Base-by-base conservation (phyloP, 1,140 invertebrate species). In the Drosophila pallidifrons region DNA sequence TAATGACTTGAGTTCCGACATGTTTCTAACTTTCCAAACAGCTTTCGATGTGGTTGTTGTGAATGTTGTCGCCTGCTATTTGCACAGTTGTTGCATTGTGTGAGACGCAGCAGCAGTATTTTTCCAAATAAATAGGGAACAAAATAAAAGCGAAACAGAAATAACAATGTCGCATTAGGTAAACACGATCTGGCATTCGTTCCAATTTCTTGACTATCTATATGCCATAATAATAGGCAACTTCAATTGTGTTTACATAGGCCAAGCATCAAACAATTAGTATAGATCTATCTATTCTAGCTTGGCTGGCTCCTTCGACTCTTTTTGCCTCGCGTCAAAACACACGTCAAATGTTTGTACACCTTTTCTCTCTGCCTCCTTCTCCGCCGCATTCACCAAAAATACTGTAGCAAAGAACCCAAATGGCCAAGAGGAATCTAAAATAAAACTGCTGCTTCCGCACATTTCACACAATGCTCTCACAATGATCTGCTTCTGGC, bases 301-400 rank as follows among this genome's bases (percentile, higher is more conserved):
- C 59, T 38, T 38, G 58, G 43, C 52, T 49, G 63, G 41, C 67
- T 75, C 43, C 67, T 54, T 65, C 11, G 11, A 32, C 11, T n/a
- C 70, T 87, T 4, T 25, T 25, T 87, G 83, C 80, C 83, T 90
- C 82, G 83, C 81, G 86, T 89, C 86, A 89, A 79, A 89, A 89
- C 86, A 89, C 86, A 89, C 86, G 86, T 86, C 86, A 86, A 89
- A 86, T 89, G 85, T 89, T 89, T 89, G 81, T 74, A 76, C 81
- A 81, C 70, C 83, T 80, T n/a, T 60, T 49, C 52, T 10, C 32
- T 32, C 30, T 7, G 30, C 30, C 32, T 32, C 1, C 65, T 16
- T 8, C 35, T 28, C 13, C 60, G 16, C 32, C 32, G 4, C 46
- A 49, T 20, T 13, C 15, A 54, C 43, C 58, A 38, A 38, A 10